Percentiles rank a stretch among this genome's conserved stretches.
Conservation (phyloP, 1,140 invertebrate species). For the Scaptodrosophila lebanonensis region DNA sequence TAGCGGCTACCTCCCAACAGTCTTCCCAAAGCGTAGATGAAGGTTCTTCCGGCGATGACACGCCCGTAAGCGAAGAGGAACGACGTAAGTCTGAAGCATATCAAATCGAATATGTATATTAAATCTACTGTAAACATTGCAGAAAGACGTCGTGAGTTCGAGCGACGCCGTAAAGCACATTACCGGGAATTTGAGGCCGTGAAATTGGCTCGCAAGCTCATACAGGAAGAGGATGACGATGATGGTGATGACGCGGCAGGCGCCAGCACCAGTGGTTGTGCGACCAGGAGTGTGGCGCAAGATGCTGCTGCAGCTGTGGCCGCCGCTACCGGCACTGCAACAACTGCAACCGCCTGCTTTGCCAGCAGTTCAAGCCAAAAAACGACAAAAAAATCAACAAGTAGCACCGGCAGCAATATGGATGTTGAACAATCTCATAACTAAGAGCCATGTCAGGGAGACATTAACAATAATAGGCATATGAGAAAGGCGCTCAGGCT, state of each 20-base stretch:
- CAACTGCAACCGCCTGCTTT: slow-evolving; percentile 17
- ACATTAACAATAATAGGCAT: slow-evolving; percentile 5
- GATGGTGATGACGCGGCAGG: slow-evolving; percentile 82
- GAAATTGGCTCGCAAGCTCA: slow-evolving; percentile 91
- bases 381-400: slow-evolving; percentile 33
- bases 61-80: slow-evolving; percentile 81
- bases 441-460: slow-evolving; percentile 33
- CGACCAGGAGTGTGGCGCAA: neutral
- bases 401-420: slow-evolving; percentile 38
- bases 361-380: slow-evolving; percentile 25
- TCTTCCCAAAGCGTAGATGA: slow-evolving; percentile 80
- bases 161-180: slow-evolving; percentile 95
- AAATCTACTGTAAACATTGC: slow-evolving; percentile 39
- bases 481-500: slow-evolving; percentile 1
- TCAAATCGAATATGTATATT: neutral
- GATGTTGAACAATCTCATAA: slow-evolving; percentile 45
- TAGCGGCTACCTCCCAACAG: slow-evolving; percentile 75
- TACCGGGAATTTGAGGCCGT: slow-evolving; percentile 98
- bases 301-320: neutral
- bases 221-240: slow-evolving; percentile 93
- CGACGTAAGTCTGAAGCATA: slow-evolving; percentile 77
- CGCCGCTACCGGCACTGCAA: neutral
- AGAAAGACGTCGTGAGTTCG: slow-evolving; percentile 87
- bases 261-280: slow-evolving; percentile 20
- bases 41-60: slow-evolving; percentile 81